phyloP scores from a whole-genome alignment of 2,888 invertebrate species.

The Bellardia bayeri region DNA sequence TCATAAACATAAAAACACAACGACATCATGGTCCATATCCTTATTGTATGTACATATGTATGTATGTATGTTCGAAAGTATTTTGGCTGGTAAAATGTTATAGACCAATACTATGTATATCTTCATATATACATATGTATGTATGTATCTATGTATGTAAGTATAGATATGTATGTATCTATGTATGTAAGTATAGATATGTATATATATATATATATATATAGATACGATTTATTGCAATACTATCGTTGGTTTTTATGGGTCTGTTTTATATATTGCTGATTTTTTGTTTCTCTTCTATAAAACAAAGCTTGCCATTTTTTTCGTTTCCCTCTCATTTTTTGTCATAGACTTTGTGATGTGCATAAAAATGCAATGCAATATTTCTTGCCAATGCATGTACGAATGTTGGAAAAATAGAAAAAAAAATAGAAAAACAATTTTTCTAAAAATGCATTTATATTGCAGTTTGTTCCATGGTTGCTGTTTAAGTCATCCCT shows the following conservation, averaged over 20 bases:
- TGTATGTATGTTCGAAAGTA: background rate
- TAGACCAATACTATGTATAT: background rate
- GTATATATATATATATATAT: background rate
- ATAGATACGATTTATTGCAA: conserved; percentile 66
- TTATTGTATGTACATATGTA: background rate
- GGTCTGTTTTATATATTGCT: conserved; percentile 36
- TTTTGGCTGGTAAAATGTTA: conserved; percentile 11
- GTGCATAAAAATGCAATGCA: conserved; percentile 60
- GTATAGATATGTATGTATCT: background rate
- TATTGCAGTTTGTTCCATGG: conserved; percentile 50
- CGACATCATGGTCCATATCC: conserved; percentile 35
- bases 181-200: background rate
- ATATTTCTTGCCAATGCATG: conserved; percentile 12
- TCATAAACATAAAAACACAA: conserved; percentile 21
- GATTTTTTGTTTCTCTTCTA: conserved; percentile 5
- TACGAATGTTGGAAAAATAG: background rate
- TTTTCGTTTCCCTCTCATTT: conserved; percentile 1
- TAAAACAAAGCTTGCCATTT: conserved; percentile 16
- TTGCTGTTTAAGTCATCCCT: conserved; percentile 6
- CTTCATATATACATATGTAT: background rate
- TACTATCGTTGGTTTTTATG: conserved; percentile 57
- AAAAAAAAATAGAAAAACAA: conserved; percentile 21
- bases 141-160: background rate
- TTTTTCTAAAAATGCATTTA: conserved; percentile 69
- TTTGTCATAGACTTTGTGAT: conserved; percentile 44